Evolutionary conservation across 1,140 invertebrate genomes (phyloP).

Genomic region (Metaphire vulgaris): DNA sequence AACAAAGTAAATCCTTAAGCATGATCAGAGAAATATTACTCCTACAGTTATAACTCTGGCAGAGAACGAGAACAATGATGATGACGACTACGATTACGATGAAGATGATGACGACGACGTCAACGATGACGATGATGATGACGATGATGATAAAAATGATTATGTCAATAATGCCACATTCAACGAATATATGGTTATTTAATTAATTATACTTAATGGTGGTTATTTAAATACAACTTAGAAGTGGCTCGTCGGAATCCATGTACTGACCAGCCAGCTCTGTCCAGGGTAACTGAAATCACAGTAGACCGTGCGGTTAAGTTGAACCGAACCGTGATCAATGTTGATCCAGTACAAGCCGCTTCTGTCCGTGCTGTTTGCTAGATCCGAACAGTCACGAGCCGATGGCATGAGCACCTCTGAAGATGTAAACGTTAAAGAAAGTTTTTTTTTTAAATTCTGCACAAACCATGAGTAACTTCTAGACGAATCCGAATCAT

Average conservation of each 20-base stretch:
- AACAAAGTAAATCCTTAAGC: no score
- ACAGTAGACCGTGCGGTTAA: background rate
- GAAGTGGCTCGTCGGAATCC: background rate
- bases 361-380: background rate
- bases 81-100: conserved; percentile 4
- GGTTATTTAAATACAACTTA: background rate
- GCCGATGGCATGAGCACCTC: background rate
- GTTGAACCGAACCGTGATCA: background rate
- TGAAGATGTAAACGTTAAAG: background rate
- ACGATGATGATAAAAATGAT: conserved; percentile 2
- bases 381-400: background rate
- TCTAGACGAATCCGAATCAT: no score
- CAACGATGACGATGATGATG: background rate
- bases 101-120: background rate
- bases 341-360: background rate
- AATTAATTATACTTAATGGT: background rate
- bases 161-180: background rate
- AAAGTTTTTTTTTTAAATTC: background rate
- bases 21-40: no score
- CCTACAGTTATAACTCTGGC: background rate
- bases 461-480: no score
- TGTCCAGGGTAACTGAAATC: background rate
- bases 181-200: background rate
- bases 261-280: background rate
- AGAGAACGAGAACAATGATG: background rate